Base-by-base conservation (phyloP, 2,113 vertebrate species). In the Aramus guarauna region DNA sequence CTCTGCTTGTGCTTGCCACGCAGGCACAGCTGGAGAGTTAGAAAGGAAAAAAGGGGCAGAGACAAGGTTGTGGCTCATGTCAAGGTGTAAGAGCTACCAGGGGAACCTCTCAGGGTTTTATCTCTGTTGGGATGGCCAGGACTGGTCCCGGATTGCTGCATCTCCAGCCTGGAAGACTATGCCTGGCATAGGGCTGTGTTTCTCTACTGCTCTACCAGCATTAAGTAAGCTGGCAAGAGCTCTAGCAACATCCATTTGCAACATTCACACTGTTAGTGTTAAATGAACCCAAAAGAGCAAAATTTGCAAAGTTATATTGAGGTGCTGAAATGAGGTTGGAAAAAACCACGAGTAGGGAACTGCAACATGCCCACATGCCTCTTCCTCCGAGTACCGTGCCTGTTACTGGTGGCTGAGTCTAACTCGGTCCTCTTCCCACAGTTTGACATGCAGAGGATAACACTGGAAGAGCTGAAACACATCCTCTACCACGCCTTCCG, bases 391-490 rank as follows among this genome's bases (percentile, higher is more conserved):
- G 66, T 12, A 8, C 79, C 32, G 6, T 4, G 18, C 30, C 8
- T 59, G 29, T 21, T 47, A 8, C 22, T 6, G 0, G 37, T 41
- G 11, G 45, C 66, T 41, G 15, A n/a, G 3, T 23, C 50, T 77
- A 20, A 82, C 84, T 59, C 9, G 1, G 8, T 84, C 48, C 47
- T 97, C 7, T 97, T 79, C 92, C 94, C 97, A 89, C 98, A 99
- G 99, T 99, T 99, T 2, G 99, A 99, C 98, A 99, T 99, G 99
- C 99, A 99, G 96, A 98, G 98, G 95, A 99, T 99, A 98, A 99
- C 99, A 2, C 97, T 99, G 98, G 99, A 99, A 77, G 99, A 99
- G 97, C 97, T 99, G 94, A 99, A 99, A 97, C 99, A 99, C 97
- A 99, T 99, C 96, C 98, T 99, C 69, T 99, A 99, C 97, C 99